These are phyloP conservation scores for Pantherophis vulpinus DNA, from an alignment of 2,797 vertebrate genomes.

Conservation along the genomic window DNA sequence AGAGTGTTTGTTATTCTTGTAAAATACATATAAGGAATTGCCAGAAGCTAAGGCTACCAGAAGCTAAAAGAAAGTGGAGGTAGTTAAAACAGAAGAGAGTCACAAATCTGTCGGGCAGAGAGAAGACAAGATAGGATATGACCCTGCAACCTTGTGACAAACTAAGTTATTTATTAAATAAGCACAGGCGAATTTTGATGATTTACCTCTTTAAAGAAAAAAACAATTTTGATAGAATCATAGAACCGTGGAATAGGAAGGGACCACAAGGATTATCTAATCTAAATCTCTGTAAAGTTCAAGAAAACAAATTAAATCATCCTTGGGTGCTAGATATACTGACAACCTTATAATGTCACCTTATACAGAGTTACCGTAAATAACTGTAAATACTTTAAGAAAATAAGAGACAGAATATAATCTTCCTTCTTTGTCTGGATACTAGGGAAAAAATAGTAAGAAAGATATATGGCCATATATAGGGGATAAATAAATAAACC, in stretches of 20 bases:
- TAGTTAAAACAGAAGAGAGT: neutral
- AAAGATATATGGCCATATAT: neutral
- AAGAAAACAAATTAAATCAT: neutral
- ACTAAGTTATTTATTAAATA: neutral
- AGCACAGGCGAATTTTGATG: neutral
- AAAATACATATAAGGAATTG: neutral
- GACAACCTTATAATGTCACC: neutral
- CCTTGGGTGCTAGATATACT: neutral
- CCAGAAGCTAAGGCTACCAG: neutral
- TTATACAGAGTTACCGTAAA: neutral
- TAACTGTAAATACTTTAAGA: neutral
- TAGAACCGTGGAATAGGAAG: neutral
- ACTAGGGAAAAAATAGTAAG: neutral
- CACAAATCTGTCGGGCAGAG: neutral
- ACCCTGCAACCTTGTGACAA: neutral
- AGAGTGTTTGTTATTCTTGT: neutral
- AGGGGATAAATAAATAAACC: no score
- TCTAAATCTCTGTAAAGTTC: neutral
- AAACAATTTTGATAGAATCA: neutral
- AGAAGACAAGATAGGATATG: neutral
- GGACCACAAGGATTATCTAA: neutral
- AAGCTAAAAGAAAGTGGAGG: neutral
- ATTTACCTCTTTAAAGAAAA: neutral
- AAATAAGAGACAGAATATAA: neutral
- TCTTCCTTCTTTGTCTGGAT: neutral